Evolutionary conservation across 2,888 invertebrate genomes (phyloP), one percentile per base, ranked within the genome.

Genomic region (Drosophila algonquin): DNA sequence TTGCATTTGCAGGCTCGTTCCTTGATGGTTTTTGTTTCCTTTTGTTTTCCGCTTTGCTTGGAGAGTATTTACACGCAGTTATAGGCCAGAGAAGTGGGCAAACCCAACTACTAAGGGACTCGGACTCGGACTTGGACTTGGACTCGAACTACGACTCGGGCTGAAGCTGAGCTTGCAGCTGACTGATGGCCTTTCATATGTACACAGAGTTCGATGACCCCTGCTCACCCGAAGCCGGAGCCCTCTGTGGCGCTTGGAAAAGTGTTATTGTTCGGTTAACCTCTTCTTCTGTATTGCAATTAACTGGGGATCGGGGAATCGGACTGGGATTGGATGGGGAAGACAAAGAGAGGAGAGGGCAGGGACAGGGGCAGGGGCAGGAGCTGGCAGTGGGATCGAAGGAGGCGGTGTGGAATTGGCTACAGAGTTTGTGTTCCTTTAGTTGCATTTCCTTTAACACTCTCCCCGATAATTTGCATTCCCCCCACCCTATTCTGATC

Each of bases 391-490:
- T n/a, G 44, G 16, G 9, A 21, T 10, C 4, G 54, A 44, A 8
- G 18, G 14, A 12, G 54, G 53, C 30, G 40, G 21, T 50, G 40
- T 18, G 7, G 21, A 48, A 30, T 44, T 53, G 30, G 40, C 47
- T 53, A 63, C 18, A 53, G 52, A 46, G 32, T 1, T 35, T 4
- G 47, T 65, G 63, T 79, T 80, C 81, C 81, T 61, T 80, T 81
- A 84, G 81, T 27, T 27, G 80, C 84, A 80, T 85, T 84, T 79
- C 84, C 84, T 73, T 71, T 80, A 75, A 75, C 81, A 71, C 83
- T 76, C 60, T 70, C 55, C 58, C 56, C 65, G 6, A 6, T 14
- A 4, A 14, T 40, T 14, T 40, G 14, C 40, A 40, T 14, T 40
- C 40, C 14, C 14, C 40, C 24, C 24, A 24, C 24, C 24, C n/a